phyloP scores from a whole-genome alignment of 2,888 invertebrate genomes.

The Drosophila paucipuncta region DNA sequence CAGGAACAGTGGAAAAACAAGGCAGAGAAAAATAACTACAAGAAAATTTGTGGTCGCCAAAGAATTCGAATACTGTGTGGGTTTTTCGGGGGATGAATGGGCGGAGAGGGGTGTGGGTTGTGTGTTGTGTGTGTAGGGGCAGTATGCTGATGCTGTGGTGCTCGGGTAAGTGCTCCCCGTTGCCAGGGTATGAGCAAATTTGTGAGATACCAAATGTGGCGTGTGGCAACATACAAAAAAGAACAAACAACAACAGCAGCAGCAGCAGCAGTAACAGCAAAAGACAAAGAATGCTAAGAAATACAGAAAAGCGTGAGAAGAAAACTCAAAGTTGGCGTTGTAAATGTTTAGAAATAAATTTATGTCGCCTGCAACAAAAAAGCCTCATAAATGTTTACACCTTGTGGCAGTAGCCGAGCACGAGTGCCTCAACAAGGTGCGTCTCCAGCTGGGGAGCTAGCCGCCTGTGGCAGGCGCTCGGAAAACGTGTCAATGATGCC shows the following conservation, averaged over 20 bases:
- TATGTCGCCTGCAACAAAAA: conserved; percentile 69
- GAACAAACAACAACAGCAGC: conserved; percentile 14
- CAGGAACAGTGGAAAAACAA: conserved; percentile 28
- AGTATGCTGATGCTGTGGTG: conserved; percentile 16
- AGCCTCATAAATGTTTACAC: conserved; percentile 72
- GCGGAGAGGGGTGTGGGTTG: background rate
- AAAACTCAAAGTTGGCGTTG: conserved; percentile 53
- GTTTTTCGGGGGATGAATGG: background rate
- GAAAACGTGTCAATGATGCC: conserved; percentile 77
- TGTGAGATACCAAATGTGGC: conserved; percentile 75
- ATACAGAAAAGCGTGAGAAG: background rate
- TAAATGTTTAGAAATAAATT: conserved; percentile 78
- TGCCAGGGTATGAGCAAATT: conserved; percentile 62
- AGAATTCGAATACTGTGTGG: conserved; percentile 58
- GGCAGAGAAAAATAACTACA: conserved; percentile 74
- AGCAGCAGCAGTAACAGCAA: conserved; percentile 10
- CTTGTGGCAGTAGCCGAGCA: conserved; percentile 45
- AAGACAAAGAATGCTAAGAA: conserved; percentile 16
- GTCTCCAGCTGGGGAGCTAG: conserved; percentile 26
- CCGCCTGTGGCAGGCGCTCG: conserved; percentile 23
- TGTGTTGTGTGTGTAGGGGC: background rate
- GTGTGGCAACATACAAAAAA: conserved; percentile 55
- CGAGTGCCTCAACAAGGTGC: conserved; percentile 10
- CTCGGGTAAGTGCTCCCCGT: conserved; percentile 47
- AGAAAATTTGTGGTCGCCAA: conserved; percentile 76